A percentile compares a stretch with the other conserved stretches of the same genome.
These are phyloP conservation scores for Chiloscyllium plagiosum DNA, from an alignment of 2,113 vertebrate genomes.

Conservation along the genomic window DNA sequence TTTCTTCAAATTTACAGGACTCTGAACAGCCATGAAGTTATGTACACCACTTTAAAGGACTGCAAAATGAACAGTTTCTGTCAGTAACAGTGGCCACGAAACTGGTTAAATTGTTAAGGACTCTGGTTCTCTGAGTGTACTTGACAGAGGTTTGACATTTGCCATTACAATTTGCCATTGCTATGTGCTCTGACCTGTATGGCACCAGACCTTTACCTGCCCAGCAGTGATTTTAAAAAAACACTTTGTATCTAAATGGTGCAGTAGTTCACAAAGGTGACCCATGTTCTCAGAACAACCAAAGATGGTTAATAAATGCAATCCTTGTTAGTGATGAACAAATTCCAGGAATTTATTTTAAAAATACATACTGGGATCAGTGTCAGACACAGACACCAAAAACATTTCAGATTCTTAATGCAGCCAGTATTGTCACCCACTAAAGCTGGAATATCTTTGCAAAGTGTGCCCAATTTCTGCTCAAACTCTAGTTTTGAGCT, in stretches of 20 bases:
- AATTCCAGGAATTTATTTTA: neutral
- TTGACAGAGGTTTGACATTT: neutral
- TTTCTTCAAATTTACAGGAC: neutral
- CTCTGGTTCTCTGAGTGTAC: neutral
- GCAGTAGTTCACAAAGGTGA: neutral
- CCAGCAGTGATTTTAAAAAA: no score
- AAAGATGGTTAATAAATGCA: neutral
- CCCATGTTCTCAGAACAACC: neutral
- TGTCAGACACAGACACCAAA: neutral
- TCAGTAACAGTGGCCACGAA: neutral
- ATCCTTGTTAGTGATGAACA: neutral
- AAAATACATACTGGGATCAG: neutral
- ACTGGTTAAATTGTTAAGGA: neutral
- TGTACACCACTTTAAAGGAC: no score
- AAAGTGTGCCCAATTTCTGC: neutral
- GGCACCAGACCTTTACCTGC: no score
- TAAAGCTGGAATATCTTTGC: neutral
- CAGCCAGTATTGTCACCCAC: neutral
- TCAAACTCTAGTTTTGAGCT: neutral
- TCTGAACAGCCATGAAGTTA: no score
- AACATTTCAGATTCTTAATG: neutral
- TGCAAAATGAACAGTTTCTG: neutral
- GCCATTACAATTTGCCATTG: no score
- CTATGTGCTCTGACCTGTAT: neutral
- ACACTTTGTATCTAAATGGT: neutral